These are phyloP conservation scores for Haliaeetus leucogaster DNA, from an alignment of 2,113 vertebrate genomes.

Conservation along the genomic window DNA sequence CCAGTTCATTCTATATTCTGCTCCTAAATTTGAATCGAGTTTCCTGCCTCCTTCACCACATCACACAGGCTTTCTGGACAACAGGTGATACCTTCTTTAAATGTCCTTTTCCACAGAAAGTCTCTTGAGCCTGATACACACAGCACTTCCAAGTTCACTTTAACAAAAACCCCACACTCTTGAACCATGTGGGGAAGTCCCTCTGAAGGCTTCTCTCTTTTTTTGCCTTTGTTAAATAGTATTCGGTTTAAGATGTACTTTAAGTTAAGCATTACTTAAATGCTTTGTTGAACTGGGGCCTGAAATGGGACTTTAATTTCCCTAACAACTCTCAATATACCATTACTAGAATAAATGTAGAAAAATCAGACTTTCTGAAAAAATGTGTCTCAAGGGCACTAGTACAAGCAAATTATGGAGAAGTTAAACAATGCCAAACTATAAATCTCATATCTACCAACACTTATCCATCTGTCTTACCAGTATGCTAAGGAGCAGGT, in stretches of 20 bases:
- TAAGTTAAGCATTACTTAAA: conserved; percentile 37
- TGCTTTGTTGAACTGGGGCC: conserved; percentile 36
- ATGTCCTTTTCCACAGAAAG: background rate
- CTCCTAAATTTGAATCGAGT: background rate
- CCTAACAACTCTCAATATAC: conserved; percentile 18
- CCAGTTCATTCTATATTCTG: background rate
- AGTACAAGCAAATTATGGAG: conserved; percentile 20
- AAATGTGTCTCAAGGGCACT: conserved; percentile 3
- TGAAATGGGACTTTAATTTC: conserved; percentile 58
- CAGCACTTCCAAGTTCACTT: background rate
- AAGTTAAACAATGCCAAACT: conserved; percentile 43
- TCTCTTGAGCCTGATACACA: background rate
- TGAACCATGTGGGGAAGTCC: background rate
- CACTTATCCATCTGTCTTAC: conserved; percentile 24
- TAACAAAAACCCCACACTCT: background rate
- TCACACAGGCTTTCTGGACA: background rate
- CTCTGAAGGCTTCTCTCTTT: background rate
- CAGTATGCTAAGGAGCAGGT: background rate
- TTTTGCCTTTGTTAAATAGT: background rate
- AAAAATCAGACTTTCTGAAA: conserved; percentile 43
- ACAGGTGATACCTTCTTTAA: background rate
- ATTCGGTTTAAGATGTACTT: background rate
- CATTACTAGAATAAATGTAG: conserved; percentile 14
- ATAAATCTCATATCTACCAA: conserved; percentile 42
- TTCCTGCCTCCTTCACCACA: background rate